A percentile compares a stretch with the other conserved stretches of the same genome.
Evolutionary conservation across 64 coral and sea anemone genomes (phyloP).

Genomic region (Porites lutea): DNA sequence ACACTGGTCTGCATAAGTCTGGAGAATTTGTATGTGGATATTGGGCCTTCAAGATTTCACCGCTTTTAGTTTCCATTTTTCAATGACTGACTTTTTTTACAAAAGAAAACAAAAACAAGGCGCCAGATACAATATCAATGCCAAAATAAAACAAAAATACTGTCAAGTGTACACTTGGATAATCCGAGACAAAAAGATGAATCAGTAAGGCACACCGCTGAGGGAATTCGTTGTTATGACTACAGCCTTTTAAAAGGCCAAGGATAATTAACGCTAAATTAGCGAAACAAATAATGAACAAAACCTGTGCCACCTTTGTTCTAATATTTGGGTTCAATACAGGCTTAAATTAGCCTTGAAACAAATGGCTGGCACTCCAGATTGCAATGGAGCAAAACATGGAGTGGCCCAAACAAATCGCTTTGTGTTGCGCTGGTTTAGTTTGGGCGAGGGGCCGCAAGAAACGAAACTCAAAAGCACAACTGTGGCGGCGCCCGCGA

Average conservation of each 20-base stretch:
- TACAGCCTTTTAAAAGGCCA: not conserved
- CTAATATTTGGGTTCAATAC: conserved; percentile 35
- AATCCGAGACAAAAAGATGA: not conserved
- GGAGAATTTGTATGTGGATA: too few species aligned
- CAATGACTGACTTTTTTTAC: too few species aligned
- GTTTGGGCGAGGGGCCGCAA: conserved; percentile 23
- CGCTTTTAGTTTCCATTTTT: too few species aligned
- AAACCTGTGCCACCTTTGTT: conserved; percentile 12
- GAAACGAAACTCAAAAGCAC: not conserved
- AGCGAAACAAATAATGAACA: conserved; percentile 18
- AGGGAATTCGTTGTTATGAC: conserved; percentile 14
- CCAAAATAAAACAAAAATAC: conserved; percentile 20
- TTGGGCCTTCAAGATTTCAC: too few species aligned
- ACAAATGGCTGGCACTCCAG: conserved; percentile 48
- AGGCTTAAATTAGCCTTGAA: conserved; percentile 10
- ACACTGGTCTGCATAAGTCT: too few species aligned
- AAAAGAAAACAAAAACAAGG: too few species aligned
- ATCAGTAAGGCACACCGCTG: not conserved
- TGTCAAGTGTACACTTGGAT: not conserved
- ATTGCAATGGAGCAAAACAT: conserved; percentile 33
- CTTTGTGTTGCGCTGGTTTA: conserved; percentile 43
- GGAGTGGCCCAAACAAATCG: conserved; percentile 14
- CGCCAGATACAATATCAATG: not conserved
- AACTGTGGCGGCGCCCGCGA: not conserved
- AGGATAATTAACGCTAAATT: conserved; percentile 17